These are phyloP conservation scores for Trissolcus brochymenae DNA, from an alignment of 2,888 invertebrate species.

Conservation along the genomic window DNA sequence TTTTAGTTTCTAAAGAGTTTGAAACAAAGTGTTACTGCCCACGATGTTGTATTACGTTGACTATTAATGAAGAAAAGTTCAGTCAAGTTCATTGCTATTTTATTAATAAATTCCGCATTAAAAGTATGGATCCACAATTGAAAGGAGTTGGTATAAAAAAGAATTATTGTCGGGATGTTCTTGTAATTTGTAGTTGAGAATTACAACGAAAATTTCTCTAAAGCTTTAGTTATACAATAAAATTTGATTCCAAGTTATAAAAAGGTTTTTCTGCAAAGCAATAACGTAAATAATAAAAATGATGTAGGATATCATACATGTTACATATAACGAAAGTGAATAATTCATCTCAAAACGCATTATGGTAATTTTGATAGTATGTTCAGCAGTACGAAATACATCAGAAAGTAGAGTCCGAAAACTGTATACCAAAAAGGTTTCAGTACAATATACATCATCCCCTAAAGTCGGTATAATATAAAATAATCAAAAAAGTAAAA, in stretches of 20 bases:
- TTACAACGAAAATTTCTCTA: too few species aligned
- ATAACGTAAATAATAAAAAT: conserved; percentile 45
- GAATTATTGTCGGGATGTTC: too few species aligned
- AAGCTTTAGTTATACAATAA: neutral
- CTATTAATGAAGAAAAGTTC: too few species aligned
- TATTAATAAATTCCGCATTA: too few species aligned
- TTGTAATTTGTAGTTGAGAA: too few species aligned
- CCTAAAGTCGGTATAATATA: conserved; percentile 7
- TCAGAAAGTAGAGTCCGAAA: conserved; percentile 41
- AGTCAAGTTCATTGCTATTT: too few species aligned
- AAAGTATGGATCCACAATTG: too few species aligned
- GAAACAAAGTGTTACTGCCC: too few species aligned
- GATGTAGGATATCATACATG: conserved; percentile 15
- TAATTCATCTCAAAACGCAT: conserved; percentile 32
- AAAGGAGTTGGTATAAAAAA: too few species aligned
- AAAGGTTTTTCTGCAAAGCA: conserved; percentile 12
- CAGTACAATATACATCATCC: conserved; percentile 29
- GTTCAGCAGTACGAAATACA: conserved; percentile 30
- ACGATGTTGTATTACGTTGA: too few species aligned
- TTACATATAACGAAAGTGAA: conserved; percentile 22
- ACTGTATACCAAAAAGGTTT: conserved; percentile 29
- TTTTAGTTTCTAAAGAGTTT: too few species aligned
- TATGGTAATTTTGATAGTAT: conserved; percentile 40
- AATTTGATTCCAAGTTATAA: neutral
- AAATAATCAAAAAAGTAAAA: conserved; percentile 17